Base-by-base conservation (phyloP, 1,140 invertebrate species). In the Drosophila kepulauana region DNA sequence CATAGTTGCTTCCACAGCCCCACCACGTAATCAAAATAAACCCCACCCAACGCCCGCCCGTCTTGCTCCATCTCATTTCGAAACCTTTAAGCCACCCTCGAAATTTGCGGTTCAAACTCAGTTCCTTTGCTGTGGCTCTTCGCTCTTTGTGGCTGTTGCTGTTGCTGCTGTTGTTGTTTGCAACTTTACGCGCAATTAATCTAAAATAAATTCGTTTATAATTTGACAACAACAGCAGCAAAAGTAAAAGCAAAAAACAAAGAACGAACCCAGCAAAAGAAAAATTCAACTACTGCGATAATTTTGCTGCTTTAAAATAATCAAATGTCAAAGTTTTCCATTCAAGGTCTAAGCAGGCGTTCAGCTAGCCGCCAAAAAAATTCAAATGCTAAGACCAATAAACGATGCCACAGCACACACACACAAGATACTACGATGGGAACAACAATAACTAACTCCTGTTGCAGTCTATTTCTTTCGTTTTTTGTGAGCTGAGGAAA, bases 151-250 rank as follows among this genome's bases (percentile, higher is more conserved):
- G 45, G 56, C 16, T 43, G 41, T 46, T 59, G 56, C 16, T 43
- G 11, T 10, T 70, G 15, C 16, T 46, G 48, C 10, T 63, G 28
- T 33, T 64, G 20, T 58, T 90, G 79, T 89, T 89, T 90, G 84
- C 79, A 86, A 86, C 85, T 91, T 91, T 91, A 91, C 89, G 89
- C 89, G 79, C 89, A 91, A 91, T 91, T 91, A 91, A 91, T 91
- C 85, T 86, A 89, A 91, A 89, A 91, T 78, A 89, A 91, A 91
- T 91, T 91, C 85, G 82, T 91, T 91, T 91, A 91, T 91, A 91
- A 91, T 91, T 91, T 91, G 80, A 78, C 89, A 87, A 87, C 84
- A 79, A 69, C 46, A 71, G 5, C 41, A 33, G 63, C 49, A 41
- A 45, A 33, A 11, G n/a, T n/a, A 78, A 63, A 63, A 25, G 20